Conservation (phyloP, 2,888 invertebrate genomes). For the Latrodectus hesperus region DNA sequence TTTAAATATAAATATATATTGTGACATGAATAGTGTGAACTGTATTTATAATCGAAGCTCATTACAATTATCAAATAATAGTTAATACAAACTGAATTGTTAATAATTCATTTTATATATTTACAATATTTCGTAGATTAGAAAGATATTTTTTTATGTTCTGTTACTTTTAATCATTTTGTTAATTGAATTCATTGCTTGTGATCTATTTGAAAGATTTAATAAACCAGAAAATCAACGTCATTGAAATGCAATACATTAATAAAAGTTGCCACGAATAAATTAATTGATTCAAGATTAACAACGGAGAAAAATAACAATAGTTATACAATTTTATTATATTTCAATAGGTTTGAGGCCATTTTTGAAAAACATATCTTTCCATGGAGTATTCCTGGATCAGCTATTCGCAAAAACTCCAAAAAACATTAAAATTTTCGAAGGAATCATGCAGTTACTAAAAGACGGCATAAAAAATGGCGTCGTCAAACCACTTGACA, state of each 20-base stretch:
- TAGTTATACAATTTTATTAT: background rate
- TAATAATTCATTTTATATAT: no score
- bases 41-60: no score
- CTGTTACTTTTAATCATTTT: background rate
- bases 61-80: no score
- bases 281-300: background rate
- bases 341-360: conserved; percentile 75
- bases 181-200: background rate
- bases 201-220: background rate
- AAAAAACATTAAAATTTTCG: conserved; percentile 42
- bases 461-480: conserved; percentile 76
- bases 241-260: background rate
- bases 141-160: no score
- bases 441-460: background rate
- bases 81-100: no score
- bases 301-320: no score
- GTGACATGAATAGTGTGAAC: no score
- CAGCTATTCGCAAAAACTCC: conserved; percentile 74
- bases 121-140: no score
- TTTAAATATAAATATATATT: no score
- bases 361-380: conserved; percentile 77
- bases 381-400: conserved; percentile 78
- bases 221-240: background rate
- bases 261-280: background rate
- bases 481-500: conserved; percentile 76